Base-by-base conservation (phyloP, 2,797 vertebrate genomes). In the Fringilla coelebs region DNA sequence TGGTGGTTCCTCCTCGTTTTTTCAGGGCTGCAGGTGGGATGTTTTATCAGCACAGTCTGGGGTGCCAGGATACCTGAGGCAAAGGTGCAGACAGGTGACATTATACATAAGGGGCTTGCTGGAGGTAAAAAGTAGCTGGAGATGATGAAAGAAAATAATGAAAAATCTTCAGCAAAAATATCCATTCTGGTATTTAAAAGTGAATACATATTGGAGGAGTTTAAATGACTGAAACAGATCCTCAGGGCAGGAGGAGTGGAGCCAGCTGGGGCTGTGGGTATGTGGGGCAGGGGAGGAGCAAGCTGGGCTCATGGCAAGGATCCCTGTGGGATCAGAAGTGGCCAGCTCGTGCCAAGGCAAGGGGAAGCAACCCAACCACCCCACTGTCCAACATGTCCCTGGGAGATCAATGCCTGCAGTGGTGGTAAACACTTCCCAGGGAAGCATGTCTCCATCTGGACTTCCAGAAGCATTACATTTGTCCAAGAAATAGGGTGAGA, bases 321-420 rank as follows among this genome's bases (percentile, higher is more conserved):
- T 65, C 46, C 57, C 29, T 32, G 43, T 2, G 3, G 70, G 41
- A 68, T 14, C 1, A 4, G 40, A 34, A 75, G 9, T 4, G n/a
- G 4, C 13, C 57, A 79, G 10, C 21, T 32, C 40, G 7, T 41
- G 65, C 21, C 68, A 57, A 65, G 34, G 57, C 26, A n/a, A 43
- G 22, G 24, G 3, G 2, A 63, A 15, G 13, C 31, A 77, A 26
- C 29, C 24, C 73, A 45, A 1, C 6, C 25, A 38, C 8, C 36
- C 4, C 26, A 4, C 5, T 66, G 26, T 20, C 48, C 75, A 62
- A 2, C 38, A 3, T 0, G 0, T 43, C 60, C 65, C 65, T 34
- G 79, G 75, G 40, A 71, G 9, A 55, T 31, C 10, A 34, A 61
- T 24, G 18, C 43, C 89, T 63, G 17, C 36, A 26, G 2, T 0